Evolutionary conservation across 2,113 vertebrate genomes (phyloP).

Genomic region (Coptodon bakossiorum): DNA sequence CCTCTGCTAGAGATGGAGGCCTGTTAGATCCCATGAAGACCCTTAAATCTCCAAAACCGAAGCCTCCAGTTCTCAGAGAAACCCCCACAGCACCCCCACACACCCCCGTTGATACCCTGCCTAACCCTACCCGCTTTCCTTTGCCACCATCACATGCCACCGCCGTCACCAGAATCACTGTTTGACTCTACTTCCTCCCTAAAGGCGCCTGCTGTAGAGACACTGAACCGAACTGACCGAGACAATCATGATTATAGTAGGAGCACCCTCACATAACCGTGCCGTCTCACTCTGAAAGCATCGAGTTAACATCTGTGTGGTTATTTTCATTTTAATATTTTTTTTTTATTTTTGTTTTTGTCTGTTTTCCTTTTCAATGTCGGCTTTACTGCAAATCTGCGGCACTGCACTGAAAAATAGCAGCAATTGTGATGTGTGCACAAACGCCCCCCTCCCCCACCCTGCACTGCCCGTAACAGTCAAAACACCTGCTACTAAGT

Average conservation of each 20-base stretch:
- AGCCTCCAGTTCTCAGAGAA: constrained; percentile 65
- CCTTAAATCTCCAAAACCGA: constrained; percentile 59
- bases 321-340: background rate
- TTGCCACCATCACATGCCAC: constrained; percentile 8
- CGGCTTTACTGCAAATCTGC: constrained; percentile 44
- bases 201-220: constrained; percentile 64
- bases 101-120: background rate
- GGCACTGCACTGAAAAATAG: constrained; percentile 71
- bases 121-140: background rate
- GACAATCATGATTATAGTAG: constrained; percentile 67
- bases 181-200: constrained; percentile 32
- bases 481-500: constrained; percentile 60
- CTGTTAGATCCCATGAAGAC: constrained; percentile 80
- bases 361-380: constrained; percentile 24
- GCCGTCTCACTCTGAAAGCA: background rate
- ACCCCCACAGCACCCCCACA: background rate
- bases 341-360: background rate
- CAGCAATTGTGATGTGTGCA: constrained; percentile 52
- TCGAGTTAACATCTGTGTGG: constrained; percentile 6
- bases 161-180: constrained; percentile 12
- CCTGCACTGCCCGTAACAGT: constrained; percentile 38
- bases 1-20: constrained; percentile 98
- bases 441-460: constrained; percentile 34
- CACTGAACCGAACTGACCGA: constrained; percentile 71
- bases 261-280: constrained; percentile 16